Percentiles rank a stretch among this genome's conserved stretches.
Evolutionary conservation across 2,113 vertebrate species (phyloP).

Genomic region (Recurvirostra avosetta): DNA sequence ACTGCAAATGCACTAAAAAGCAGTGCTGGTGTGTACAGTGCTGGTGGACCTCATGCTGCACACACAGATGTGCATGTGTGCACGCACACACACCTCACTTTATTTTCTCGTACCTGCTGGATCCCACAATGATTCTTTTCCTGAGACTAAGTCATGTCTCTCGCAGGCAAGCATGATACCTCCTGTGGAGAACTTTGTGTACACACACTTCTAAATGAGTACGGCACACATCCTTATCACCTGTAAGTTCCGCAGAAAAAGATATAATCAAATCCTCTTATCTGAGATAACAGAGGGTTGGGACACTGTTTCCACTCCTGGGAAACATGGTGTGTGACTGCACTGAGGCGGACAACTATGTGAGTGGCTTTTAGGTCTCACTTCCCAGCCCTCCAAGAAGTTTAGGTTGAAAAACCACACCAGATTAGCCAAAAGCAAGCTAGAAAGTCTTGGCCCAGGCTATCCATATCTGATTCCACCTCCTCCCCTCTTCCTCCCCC

Average conservation of each 20-base stretch:
- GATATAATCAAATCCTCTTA: neutral
- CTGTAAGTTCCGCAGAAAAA: neutral
- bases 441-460: neutral
- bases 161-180: neutral
- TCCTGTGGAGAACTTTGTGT: neutral
- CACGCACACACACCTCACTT: neutral
- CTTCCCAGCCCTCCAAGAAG: neutral
- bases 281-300: neutral
- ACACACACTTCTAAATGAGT: neutral
- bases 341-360: neutral
- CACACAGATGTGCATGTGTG: neutral
- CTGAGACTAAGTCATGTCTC: neutral
- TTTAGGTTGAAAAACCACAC: neutral
- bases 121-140: neutral
- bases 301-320: neutral
- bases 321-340: neutral
- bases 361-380: neutral
- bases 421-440: neutral
- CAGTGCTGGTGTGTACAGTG: neutral
- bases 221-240: neutral
- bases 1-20: neutral
- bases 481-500: neutral
- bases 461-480: neutral
- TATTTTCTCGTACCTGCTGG: neutral
- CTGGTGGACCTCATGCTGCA: neutral